phyloP scores from a whole-genome alignment of 2,797 vertebrate genomes.

The Cottoperca gobio region DNA sequence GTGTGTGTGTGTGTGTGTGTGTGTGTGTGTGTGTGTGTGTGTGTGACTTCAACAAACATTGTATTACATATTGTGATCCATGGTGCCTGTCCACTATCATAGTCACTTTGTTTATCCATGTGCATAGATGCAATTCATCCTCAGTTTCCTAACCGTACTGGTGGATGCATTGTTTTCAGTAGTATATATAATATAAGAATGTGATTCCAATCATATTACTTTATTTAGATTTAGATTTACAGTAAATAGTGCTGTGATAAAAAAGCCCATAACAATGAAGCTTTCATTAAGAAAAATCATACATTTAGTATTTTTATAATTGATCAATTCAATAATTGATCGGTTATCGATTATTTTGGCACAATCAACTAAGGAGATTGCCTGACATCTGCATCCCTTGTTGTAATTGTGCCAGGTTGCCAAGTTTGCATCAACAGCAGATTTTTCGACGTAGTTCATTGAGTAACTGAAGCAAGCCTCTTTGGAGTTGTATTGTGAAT shows the following conservation, averaged over 20 bases:
- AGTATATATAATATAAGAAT: too few relatives aligned
- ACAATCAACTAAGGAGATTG: constrained; percentile 55
- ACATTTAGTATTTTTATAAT: constrained; percentile 29
- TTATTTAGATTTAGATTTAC: background rate
- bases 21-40: background rate
- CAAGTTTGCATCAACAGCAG: constrained; percentile 50
- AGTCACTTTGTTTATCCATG: background rate
- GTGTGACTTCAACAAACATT: constrained; percentile 12
- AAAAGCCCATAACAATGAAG: constrained; percentile 4
- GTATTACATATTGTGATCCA: constrained; percentile 4
- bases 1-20: background rate
- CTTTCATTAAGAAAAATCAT: constrained; percentile 11
- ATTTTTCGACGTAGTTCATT: constrained; percentile 43
- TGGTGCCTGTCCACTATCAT: background rate
- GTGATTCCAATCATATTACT: too few relatives aligned
- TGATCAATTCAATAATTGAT: constrained; percentile 38
- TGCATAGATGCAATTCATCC: constrained; percentile 12
- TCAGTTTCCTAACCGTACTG: background rate
- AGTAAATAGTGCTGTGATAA: constrained; percentile 1
- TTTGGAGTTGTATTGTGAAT: constrained; percentile 7
- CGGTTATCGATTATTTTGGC: constrained; percentile 33
- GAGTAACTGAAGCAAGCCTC: constrained; percentile 2
- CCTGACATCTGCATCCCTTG: constrained; percentile 39
- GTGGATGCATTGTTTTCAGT: background rate
- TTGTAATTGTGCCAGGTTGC: constrained; percentile 41